These are phyloP conservation scores for Ancistrus triradiatus DNA, from an alignment of 2,113 vertebrate genomes.

Conservation along the genomic window DNA sequence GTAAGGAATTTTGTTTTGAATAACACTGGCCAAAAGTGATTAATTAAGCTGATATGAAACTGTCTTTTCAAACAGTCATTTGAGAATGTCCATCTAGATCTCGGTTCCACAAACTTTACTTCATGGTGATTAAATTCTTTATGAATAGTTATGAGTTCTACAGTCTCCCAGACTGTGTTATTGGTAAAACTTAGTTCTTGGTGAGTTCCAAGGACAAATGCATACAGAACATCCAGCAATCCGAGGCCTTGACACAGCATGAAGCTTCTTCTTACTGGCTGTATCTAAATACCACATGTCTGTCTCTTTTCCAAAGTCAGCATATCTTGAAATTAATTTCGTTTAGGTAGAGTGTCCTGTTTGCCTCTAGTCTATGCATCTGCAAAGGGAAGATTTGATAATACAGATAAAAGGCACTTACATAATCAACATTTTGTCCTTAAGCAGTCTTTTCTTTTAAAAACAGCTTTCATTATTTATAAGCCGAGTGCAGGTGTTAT, in stretches of 20 bases:
- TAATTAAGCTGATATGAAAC: too few relatives aligned
- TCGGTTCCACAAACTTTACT: too few relatives aligned
- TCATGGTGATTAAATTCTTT: too few relatives aligned
- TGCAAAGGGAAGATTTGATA: conserved; percentile 65
- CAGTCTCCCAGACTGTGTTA: too few relatives aligned
- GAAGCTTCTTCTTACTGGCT: conserved; percentile 54
- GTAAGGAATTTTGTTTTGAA: too few relatives aligned
- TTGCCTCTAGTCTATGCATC: conserved; percentile 67
- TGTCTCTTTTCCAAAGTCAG: conserved; percentile 62
- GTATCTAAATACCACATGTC: conserved; percentile 67
- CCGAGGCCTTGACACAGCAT: conserved; percentile 35
- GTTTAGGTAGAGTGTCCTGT: conserved; percentile 56
- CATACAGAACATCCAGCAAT: conserved; percentile 58
- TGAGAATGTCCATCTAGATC: too few relatives aligned
- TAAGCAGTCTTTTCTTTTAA: conserved; percentile 85
- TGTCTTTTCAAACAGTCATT: too few relatives aligned
- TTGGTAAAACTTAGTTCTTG: conserved; percentile 50
- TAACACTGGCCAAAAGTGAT: too few relatives aligned
- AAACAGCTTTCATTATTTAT: too few relatives aligned
- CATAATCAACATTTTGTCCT: conserved; percentile 84
- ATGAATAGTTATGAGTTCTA: too few relatives aligned
- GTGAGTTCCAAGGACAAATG: conserved; percentile 64
- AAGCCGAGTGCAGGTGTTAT: conserved; percentile 92
- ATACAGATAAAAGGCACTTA: conserved; percentile 69
- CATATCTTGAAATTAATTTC: conserved; percentile 66